phyloP scores from a whole-genome alignment of 2,797 vertebrate species.

The Malurus splendens region DNA sequence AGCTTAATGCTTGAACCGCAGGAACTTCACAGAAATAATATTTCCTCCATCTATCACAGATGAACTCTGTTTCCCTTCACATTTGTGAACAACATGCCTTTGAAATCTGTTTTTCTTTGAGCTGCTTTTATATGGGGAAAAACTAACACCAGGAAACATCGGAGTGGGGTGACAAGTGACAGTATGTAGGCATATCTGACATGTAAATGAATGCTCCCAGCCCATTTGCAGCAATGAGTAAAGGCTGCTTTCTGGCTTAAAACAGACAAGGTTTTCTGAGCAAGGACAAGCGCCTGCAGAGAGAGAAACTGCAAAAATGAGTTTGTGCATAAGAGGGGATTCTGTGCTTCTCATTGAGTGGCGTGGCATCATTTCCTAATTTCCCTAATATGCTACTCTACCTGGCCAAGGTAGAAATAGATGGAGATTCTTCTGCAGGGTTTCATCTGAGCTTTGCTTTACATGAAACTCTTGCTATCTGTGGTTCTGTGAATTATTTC shows the following conservation, averaged over 20 bases:
- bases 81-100: constrained; percentile 4
- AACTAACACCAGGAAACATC: constrained; percentile 14
- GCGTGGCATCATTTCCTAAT: background rate
- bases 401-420: background rate
- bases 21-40: background rate
- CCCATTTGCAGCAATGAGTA: constrained; percentile 24
- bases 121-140: constrained; percentile 1
- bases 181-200: constrained; percentile 40
- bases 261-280: background rate
- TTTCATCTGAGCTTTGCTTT: background rate
- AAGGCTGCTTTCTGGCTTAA: background rate
- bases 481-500: background rate
- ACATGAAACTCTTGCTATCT: background rate
- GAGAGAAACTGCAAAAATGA: background rate
- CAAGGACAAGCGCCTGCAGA: background rate
- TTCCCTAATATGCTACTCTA: background rate
- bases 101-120: constrained; percentile 31
- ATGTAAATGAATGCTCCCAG: constrained; percentile 20
- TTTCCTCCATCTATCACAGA: background rate
- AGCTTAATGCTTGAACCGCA: background rate
- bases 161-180: constrained; percentile 36
- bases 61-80: background rate
- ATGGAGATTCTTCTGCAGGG: background rate
- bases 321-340: background rate
- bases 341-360: background rate